These are phyloP conservation scores for Zoanthus sociatus DNA, from an alignment of 92 coral and sea anemone genomes.

Conservation along the genomic window DNA sequence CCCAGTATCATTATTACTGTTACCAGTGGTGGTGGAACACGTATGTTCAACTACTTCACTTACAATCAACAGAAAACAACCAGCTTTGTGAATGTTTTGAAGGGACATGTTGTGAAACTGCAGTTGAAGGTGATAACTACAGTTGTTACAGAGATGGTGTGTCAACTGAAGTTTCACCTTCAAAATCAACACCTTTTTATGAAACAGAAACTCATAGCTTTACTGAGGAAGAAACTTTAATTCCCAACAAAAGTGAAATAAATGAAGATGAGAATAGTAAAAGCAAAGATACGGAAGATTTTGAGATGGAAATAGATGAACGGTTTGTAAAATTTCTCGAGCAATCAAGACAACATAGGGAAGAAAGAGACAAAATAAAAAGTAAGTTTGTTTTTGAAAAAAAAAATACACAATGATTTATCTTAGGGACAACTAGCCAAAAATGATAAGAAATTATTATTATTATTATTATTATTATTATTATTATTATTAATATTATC, in stretches of 20 bases:
- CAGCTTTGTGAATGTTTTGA: conserved; percentile 36
- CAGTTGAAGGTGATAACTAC: not conserved
- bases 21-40: conserved; percentile 74
- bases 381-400: conserved; percentile 45
- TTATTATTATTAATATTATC: too few relatives aligned
- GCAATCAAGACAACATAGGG: conserved; percentile 89
- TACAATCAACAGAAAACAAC: not conserved
- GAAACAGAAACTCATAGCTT: not conserved
- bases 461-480: too few relatives aligned
- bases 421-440: too few relatives aligned
- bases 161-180: not conserved
- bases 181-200: conserved; percentile 20
- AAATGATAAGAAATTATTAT: too few relatives aligned
- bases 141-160: not conserved
- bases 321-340: conserved; percentile 85
- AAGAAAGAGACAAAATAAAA: conserved; percentile 80
- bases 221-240: not conserved
- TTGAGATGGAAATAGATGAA: conserved; percentile 85
- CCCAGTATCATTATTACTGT: conserved; percentile 61
- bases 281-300: conserved; percentile 35
- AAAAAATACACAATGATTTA: not conserved
- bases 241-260: not conserved
- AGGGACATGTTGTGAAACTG: not conserved
- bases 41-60: conserved; percentile 31
- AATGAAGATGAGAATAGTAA: conserved; percentile 48